phyloP scores from a whole-genome alignment of 37 sponge, comb jelly and placozoan species.

The Tethya wilhelma region DNA sequence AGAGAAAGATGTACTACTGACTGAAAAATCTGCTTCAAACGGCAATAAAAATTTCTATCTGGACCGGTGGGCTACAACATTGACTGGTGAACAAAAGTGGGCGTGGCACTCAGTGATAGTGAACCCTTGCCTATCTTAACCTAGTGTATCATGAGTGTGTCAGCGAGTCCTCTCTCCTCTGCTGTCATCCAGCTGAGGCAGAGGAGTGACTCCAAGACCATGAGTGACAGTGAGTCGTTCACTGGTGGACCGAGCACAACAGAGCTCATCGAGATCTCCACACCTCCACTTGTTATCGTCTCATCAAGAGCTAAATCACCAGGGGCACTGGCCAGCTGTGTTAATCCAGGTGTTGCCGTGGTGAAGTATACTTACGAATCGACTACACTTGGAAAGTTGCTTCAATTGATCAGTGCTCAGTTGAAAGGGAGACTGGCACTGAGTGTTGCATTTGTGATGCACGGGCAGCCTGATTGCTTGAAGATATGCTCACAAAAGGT shows the following conservation, averaged over 20 bases:
- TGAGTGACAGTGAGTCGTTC: neutral
- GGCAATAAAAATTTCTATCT: neutral
- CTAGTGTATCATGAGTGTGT: neutral
- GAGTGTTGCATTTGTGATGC: constrained; percentile 73
- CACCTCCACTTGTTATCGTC: constrained; percentile 64
- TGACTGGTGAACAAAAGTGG: neutral
- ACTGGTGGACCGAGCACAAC: neutral
- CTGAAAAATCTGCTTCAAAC: too few relatives aligned
- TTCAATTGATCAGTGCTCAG: constrained; percentile 46
- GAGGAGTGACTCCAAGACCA: neutral
- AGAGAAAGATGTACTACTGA: too few relatives aligned
- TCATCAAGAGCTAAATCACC: constrained; percentile 57
- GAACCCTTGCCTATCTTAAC: neutral
- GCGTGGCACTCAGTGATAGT: neutral
- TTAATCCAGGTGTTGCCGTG: constrained; percentile 62
- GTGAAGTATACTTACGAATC: constrained; percentile 80
- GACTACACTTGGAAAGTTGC: constrained; percentile 54
- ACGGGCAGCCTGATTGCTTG: constrained; percentile 69
- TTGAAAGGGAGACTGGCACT: constrained; percentile 63
- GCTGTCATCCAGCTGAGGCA: neutral
- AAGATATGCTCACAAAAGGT: constrained; percentile 70
- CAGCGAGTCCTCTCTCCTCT: neutral
- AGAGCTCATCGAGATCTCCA: constrained; percentile 11
- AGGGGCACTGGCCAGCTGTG: constrained; percentile 24
- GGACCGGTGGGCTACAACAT: neutral